Conservation (phyloP, 2,113 vertebrate genomes). For the Forbesichthys agassizii region DNA sequence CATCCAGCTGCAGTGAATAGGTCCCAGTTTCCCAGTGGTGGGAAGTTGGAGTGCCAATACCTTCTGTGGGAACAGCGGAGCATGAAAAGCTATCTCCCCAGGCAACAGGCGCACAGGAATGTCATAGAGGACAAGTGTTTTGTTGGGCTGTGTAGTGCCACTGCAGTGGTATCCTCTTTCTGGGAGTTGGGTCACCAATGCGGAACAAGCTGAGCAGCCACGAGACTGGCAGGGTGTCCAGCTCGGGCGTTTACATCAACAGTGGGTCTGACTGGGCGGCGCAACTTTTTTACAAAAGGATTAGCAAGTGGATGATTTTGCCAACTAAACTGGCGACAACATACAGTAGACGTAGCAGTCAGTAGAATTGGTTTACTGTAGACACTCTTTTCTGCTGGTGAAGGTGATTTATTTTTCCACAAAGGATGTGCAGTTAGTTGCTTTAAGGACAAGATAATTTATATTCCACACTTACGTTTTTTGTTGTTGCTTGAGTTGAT, state of each 20-base stretch:
- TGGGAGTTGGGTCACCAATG: conserved; percentile 40
- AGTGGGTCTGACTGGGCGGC: conserved; percentile 26
- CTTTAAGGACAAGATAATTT: conserved; percentile 23
- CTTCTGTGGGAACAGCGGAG: conserved; percentile 54
- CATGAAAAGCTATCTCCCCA: conserved; percentile 64
- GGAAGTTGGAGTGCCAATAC: conserved; percentile 42
- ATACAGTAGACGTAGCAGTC: too few relatives aligned
- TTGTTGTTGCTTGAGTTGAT: conserved; percentile 10
- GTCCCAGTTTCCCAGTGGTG: conserved; percentile 40
- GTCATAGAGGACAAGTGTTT: conserved; percentile 51
- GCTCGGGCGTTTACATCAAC: conserved; percentile 27
- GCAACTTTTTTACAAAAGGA: conserved; percentile 14
- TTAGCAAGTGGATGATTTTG: conserved; percentile 8
- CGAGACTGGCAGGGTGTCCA: conserved; percentile 1
- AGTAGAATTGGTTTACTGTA: conserved; percentile 1
- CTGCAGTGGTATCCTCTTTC: conserved; percentile 49
- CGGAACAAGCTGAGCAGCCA: conserved; percentile 42
- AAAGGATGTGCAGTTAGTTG: conserved; percentile 31
- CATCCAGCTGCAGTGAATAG: conserved; percentile 27
- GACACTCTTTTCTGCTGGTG: not conserved
- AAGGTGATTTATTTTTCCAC: conserved; percentile 18
- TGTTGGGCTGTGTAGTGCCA: conserved; percentile 50
- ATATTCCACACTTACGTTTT: conserved; percentile 27
- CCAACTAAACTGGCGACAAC: not conserved
- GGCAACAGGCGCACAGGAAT: conserved; percentile 43